Conservation (phyloP, 2,113 vertebrate genomes). For the Parotia lawesii region DNA sequence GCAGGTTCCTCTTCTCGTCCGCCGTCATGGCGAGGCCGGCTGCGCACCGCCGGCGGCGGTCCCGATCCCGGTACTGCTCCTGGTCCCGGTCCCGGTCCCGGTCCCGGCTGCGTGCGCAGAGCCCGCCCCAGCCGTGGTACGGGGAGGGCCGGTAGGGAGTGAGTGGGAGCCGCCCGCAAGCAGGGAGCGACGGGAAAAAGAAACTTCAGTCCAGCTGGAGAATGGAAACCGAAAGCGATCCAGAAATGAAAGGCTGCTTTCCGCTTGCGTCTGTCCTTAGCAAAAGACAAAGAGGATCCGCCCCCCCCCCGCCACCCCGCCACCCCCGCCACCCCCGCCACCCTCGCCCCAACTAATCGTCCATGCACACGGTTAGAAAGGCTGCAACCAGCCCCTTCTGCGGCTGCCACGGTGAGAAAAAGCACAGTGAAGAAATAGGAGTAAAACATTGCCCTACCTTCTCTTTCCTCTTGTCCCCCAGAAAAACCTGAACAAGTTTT, state of each 20-base stretch:
- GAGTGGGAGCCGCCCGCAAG: rapidly evolving
- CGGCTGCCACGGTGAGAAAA: not conserved
- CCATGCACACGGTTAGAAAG: rapidly evolving
- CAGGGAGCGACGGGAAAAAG: not conserved
- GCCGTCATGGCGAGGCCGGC: not conserved
- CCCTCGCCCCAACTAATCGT: rapidly evolving
- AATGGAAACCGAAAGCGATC: not conserved
- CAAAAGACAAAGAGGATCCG: rapidly evolving
- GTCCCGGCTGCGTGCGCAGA: not conserved
- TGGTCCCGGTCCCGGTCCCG: no score
- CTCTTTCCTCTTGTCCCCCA: not conserved
- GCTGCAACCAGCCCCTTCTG: not conserved
- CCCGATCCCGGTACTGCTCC: no score
- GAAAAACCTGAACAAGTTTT: not conserved
- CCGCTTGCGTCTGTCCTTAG: rapidly evolving
- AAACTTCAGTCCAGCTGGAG: rapidly evolving
- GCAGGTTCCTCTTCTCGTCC: not conserved
- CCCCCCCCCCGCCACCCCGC: no score
- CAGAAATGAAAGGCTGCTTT: rapidly evolving
- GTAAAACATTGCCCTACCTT: rapidly evolving
- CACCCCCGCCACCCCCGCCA: no score
- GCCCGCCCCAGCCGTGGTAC: rapidly evolving
- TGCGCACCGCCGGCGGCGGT: rapidly evolving
- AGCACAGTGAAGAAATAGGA: rapidly evolving
- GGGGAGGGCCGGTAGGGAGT: rapidly evolving